These are phyloP conservation scores for Desoria tigrina DNA, from an alignment of 2,888 invertebrate species.

Conservation along the genomic window DNA sequence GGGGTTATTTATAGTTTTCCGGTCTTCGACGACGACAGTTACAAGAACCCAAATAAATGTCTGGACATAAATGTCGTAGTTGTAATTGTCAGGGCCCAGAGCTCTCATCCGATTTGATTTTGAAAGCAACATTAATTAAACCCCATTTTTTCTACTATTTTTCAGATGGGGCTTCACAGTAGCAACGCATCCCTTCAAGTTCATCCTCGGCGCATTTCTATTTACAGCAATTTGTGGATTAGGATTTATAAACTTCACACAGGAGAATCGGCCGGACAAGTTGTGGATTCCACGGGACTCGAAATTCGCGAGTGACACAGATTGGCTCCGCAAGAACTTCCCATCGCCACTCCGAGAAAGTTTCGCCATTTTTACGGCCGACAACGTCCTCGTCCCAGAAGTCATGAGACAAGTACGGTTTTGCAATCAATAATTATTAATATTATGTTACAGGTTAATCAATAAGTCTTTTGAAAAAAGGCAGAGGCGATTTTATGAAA, in stretches of 20 bases:
- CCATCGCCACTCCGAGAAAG: slow-evolving; percentile 67
- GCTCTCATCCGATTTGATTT: no score
- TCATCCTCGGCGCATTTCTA: slow-evolving; percentile 63
- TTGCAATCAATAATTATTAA: neutral
- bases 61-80: no score
- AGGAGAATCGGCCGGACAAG: slow-evolving; percentile 74
- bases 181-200: slow-evolving; percentile 65
- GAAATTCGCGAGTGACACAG: slow-evolving; percentile 68
- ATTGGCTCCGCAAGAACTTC: slow-evolving; percentile 71
- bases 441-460: no score
- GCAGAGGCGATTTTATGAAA: no score
- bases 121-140: no score
- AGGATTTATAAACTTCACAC: slow-evolving; percentile 67
- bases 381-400: slow-evolving; percentile 68
- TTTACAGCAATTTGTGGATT: slow-evolving; percentile 64
- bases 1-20: no score
- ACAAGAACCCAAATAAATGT: no score
- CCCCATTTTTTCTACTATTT: no score
- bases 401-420: slow-evolving; percentile 60
- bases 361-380: slow-evolving; percentile 65
- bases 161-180: slow-evolving; percentile 65
- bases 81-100: no score
- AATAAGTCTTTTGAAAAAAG: no score
- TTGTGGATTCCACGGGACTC: slow-evolving; percentile 76
- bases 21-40: no score